phyloP scores from a whole-genome alignment of 1,140 invertebrate species.

The Drepana arcuata region DNA sequence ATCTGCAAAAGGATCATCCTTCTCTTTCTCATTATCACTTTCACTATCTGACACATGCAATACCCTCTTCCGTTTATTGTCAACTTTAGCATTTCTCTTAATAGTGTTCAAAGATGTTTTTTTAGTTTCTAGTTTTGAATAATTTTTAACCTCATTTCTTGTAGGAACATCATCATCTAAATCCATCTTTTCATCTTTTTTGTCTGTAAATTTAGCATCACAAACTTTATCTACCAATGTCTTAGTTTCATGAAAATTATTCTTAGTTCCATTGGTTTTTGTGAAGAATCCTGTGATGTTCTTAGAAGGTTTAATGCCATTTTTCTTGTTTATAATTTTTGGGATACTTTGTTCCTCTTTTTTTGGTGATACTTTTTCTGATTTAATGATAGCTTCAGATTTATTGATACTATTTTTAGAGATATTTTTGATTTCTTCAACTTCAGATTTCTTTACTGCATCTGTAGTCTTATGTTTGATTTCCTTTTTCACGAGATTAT shows the following conservation, averaged over 20 bases:
- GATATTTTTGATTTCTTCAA: constrained; percentile 3
- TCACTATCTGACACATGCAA: constrained; percentile 59
- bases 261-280: constrained; percentile 23
- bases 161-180: constrained; percentile 6
- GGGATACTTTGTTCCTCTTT: constrained; percentile 17
- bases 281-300: constrained; percentile 50
- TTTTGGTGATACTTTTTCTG: constrained; percentile 22
- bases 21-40: constrained; percentile 50
- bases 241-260: constrained; percentile 5
- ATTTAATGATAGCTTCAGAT: constrained; percentile 11
- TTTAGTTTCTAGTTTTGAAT: constrained; percentile 6
- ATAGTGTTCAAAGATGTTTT: constrained; percentile 26
- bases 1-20: constrained; percentile 41
- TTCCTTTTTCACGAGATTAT: constrained; percentile 22
- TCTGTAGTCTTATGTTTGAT: constrained; percentile 3
- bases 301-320: constrained; percentile 31
- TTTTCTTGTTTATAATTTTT: constrained; percentile 15
- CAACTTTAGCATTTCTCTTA: constrained; percentile 48
- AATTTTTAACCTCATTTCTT: neutral
- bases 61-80: constrained; percentile 58
- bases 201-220: no score
- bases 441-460: constrained; percentile 1
- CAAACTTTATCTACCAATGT: neutral
- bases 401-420: constrained; percentile 5
- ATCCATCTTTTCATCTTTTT: constrained; percentile 13